Conservation (phyloP, 1,140 invertebrate genomes). For the Drusus annulatus region DNA sequence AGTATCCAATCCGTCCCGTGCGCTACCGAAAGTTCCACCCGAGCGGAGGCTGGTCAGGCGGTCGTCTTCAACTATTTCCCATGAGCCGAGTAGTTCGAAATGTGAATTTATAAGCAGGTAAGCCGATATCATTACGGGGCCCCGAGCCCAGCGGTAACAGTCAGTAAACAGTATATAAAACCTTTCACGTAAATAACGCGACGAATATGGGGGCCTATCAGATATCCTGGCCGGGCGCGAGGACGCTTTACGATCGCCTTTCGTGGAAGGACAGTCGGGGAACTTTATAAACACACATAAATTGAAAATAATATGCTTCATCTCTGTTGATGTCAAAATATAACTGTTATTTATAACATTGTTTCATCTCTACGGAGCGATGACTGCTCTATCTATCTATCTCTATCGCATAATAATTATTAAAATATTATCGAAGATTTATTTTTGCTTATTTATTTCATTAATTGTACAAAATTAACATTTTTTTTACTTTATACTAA, state of each 20-base stretch:
- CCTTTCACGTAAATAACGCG: slow-evolving; percentile 46
- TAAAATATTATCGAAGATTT: too few species aligned
- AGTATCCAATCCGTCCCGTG: background rate
- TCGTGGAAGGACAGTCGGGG: slow-evolving; percentile 40
- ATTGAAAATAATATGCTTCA: slow-evolving; percentile 38
- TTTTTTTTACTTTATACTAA: too few species aligned
- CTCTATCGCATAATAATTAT: background rate
- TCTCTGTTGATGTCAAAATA: slow-evolving; percentile 37
- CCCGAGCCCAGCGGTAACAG: slow-evolving; percentile 41
- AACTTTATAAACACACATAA: slow-evolving; percentile 35
- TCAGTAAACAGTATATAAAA: slow-evolving; percentile 53
- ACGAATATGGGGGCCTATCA: slow-evolving; percentile 46
- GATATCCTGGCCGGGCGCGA: slow-evolving; percentile 26
- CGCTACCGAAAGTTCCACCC: slow-evolving; percentile 38
- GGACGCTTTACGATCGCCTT: slow-evolving; percentile 35
- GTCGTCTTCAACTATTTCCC: slow-evolving; percentile 9
- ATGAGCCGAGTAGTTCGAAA: slow-evolving; percentile 30
- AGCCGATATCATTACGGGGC: slow-evolving; percentile 43
- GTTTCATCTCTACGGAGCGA: slow-evolving; percentile 16
- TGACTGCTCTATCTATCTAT: slow-evolving; percentile 18
- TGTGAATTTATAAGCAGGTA: slow-evolving; percentile 35
- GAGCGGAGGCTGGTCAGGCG: background rate
- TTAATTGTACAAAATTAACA: too few species aligned
- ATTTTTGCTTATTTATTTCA: too few species aligned
- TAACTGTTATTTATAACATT: slow-evolving; percentile 41